Evolutionary conservation across 2,797 vertebrate species (phyloP), one percentile per base, ranked within the genome.

Genomic region (Hipposideros larvatus): DNA sequence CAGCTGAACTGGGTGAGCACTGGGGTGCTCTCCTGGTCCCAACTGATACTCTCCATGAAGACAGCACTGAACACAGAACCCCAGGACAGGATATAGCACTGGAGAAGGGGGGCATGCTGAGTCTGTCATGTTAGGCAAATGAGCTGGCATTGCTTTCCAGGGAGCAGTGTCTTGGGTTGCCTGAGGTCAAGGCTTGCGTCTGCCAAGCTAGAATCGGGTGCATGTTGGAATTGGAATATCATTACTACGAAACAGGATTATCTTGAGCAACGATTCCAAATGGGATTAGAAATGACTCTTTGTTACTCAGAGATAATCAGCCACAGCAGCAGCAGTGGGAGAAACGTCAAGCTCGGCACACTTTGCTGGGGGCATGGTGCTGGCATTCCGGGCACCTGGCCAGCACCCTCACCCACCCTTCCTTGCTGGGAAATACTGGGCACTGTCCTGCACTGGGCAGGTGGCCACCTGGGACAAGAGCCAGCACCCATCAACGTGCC

Each of bases 241-340:
- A 97, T 97, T 97, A 97, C 96, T 86, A 91, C 5, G 3, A 97
- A 97, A 97, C 96, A 97, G 96, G 97, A 97, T 97, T 98, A 97
- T 96, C 95, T 94, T 88, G 84, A 93, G 65, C 85, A 97, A 96
- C 43, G 63, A 92, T 89, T 97, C 94, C 90, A 97, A 97, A 97
- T 97, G 95, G 97, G 97, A 98, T 96, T 97, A 98, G 97, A 97
- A 97, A 97, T 93, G 96, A 97, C 96, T 97, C 97, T 95, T 86
- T 94, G 95, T 95, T 96, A 97, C 96, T 95, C 87, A 90, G 91
- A 97, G 95, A 96, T 96, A 93, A 97, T 97, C 89, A n/a, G 93
- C 87, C 68, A 91, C 21, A 96, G 87, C 90, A 91, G 95, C 84
- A 94, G 79, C 10, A 11, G 66, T 90, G 63, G 96, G 86, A 97